Evolutionary conservation across 2,113 vertebrate species (phyloP), one percentile per base, ranked within the genome.

Genomic region (Thinocorus orbignyianus): DNA sequence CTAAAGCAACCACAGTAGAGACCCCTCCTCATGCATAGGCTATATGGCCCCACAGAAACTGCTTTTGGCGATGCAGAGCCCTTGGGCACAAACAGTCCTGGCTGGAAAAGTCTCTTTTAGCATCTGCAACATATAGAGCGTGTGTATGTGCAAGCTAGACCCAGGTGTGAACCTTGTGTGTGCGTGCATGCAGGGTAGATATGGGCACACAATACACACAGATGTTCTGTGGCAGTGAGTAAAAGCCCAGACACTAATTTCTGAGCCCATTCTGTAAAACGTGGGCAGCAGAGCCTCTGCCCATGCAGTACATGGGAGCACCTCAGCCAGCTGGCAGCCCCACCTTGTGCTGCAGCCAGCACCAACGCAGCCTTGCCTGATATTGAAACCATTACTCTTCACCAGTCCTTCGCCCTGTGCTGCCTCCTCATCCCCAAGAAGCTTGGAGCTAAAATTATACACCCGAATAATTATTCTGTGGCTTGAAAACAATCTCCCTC

Each of bases 381-480:
- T 96, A 96, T 65, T 95, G 88, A 95, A 96, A 93, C 69, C 82
- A 91, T 97, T 89, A 84, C 26, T 94, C 91, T 95, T 95, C 82
- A 80, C 85, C 78, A 86, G 78, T 95, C 85, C 64, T 80, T 94
- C 10, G 0, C 62, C 87, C 82, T 71, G 48, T 58, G 52, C 86
- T 90, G 78, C 74, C 64, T 96, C 83, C 91, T 88, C 65, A 60
- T 77, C 79, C 90, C 58, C 54, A 51, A 71, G 90, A 93, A 95
- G 66, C 95, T 92, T 65, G 55, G 78, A 97, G 89, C 89, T 94
- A 95, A 97, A 96, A 96, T 97, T 95, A 96, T 71, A 92, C 79
- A 94, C 42, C 39, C 6, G 3, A 97, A 91, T 97, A 97, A 95
- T 96, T 95, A 97, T 94, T 94, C 77, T 66, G 72, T 85, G 73